A percentile compares a stretch with the other conserved stretches of the same genome.
These are phyloP conservation scores for Limenitis camilla DNA, from an alignment of 2,888 invertebrate genomes.

Conservation along the genomic window DNA sequence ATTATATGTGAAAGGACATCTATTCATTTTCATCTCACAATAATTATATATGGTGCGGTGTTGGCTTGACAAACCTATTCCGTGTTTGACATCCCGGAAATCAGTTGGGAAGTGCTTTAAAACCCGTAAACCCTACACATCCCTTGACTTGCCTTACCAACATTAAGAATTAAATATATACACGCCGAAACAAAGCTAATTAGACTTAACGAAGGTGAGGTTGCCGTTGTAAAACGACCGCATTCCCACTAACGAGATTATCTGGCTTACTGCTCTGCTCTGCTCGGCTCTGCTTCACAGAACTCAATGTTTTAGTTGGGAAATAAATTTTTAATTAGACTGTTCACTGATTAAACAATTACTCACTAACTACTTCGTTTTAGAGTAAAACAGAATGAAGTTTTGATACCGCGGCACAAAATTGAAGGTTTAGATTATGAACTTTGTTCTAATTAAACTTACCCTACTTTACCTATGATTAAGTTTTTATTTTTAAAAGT, in stretches of 20 bases:
- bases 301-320: slow-evolving; percentile 7
- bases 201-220: slow-evolving; percentile 21
- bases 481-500: too few species aligned
- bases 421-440: too few species aligned
- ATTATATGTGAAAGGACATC: too few species aligned
- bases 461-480: too few species aligned
- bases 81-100: too few species aligned
- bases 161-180: slow-evolving; percentile 8
- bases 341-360: slow-evolving; percentile 3
- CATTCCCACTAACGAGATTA: slow-evolving; percentile 15
- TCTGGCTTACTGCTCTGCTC: neutral
- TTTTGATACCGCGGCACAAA: too few species aligned
- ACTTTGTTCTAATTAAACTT: too few species aligned
- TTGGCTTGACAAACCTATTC: too few species aligned
- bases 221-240: slow-evolving; percentile 14
- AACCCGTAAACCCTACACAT: neutral
- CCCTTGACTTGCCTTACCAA: neutral
- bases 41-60: too few species aligned
- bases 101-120: neutral
- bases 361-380: neutral
- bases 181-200: slow-evolving; percentile 14
- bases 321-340: slow-evolving; percentile 14
- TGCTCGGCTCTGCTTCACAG: neutral
- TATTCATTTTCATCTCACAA: too few species aligned
- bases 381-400: neutral